A percentile compares a stretch with the other conserved stretches of the same genome.
Evolutionary conservation across 2,888 invertebrate species (phyloP).

Genomic region (Saturnia pavonia): DNA sequence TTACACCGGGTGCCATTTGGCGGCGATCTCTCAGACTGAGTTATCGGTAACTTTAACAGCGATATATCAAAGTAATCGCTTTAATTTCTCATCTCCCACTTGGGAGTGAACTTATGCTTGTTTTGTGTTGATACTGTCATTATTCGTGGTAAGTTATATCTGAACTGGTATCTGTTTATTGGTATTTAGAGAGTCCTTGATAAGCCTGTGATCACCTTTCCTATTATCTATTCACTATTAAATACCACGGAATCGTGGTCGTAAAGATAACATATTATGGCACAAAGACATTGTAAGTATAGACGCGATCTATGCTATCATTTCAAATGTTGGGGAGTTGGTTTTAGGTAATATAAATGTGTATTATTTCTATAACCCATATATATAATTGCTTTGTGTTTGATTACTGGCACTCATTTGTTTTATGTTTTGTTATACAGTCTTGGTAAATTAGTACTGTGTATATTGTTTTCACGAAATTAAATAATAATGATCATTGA

Average conservation of each 20-base stretch:
- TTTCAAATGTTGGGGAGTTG: neutral
- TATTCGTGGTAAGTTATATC: conserved; percentile 40
- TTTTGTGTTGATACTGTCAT: conserved; percentile 63
- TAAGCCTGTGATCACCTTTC: neutral
- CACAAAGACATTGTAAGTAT: neutral
- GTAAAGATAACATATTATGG: neutral
- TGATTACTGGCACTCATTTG: no score
- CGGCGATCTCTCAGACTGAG: conserved; percentile 76
- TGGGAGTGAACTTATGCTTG: conserved; percentile 66
- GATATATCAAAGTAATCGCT: conserved; percentile 80
- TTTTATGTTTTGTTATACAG: neutral
- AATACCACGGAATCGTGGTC: neutral
- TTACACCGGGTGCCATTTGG: conserved; percentile 74
- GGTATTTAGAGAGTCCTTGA: neutral
- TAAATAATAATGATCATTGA: no score
- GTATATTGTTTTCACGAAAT: no score
- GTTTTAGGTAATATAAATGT: neutral
- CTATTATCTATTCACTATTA: conserved; percentile 2
- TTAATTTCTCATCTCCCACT: conserved; percentile 80
- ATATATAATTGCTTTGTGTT: no score
- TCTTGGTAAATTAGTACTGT: no score
- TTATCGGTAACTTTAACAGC: conserved; percentile 78
- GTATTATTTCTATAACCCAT: neutral
- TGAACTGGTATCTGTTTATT: neutral
- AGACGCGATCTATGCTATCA: neutral